Evolutionary conservation across 2,888 invertebrate genomes (phyloP).

Genomic region (Meloe dianella): DNA sequence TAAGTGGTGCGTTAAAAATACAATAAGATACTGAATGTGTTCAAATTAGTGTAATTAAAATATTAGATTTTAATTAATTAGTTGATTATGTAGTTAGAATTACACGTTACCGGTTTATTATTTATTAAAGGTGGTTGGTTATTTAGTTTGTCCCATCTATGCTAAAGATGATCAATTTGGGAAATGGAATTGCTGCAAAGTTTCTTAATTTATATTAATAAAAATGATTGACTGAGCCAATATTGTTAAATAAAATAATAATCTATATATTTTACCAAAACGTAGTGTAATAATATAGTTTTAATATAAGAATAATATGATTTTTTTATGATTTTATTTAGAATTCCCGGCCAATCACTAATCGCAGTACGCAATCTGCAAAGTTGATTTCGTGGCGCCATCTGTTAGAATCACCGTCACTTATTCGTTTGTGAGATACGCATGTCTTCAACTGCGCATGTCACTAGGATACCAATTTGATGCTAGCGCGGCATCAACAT

Average conservation of each 20-base stretch:
- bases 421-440: neutral
- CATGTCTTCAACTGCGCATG: constrained; percentile 22
- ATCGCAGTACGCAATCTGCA: neutral
- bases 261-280: constrained; percentile 1
- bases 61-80: constrained; percentile 25
- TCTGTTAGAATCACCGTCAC: neutral
- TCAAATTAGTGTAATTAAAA: constrained; percentile 29
- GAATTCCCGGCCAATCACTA: neutral
- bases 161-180: neutral
- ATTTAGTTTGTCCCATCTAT: neutral
- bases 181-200: neutral
- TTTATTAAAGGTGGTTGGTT: constrained; percentile 18
- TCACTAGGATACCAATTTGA: constrained; percentile 27
- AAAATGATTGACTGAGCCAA: neutral
- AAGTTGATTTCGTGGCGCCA: neutral
- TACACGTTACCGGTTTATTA: constrained; percentile 28
- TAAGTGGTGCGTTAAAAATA: constrained; percentile 21
- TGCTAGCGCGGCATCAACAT: constrained; percentile 42
- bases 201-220: neutral
- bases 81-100: neutral
- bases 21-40: constrained; percentile 33
- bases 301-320: neutral
- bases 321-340: neutral
- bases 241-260: neutral
- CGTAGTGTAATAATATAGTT: neutral